Conservation (phyloP, 1,140 invertebrate genomes). For the Ruditapes philippinarum region DNA sequence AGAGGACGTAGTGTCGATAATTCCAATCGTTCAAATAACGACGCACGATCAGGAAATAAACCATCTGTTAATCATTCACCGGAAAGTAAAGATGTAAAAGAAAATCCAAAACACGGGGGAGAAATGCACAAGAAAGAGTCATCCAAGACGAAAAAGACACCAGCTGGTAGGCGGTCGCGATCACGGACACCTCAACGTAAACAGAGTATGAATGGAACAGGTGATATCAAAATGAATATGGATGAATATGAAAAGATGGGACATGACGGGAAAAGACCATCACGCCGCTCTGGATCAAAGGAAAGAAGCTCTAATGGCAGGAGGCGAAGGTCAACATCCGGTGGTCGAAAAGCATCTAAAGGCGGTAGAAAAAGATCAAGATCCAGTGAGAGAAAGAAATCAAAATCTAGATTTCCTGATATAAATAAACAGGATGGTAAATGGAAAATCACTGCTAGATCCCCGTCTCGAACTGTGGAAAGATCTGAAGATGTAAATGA, state of each 20-base stretch:
- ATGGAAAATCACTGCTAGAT: constrained; percentile 1
- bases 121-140: not conserved
- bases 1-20: not conserved
- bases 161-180: not conserved
- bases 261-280: constrained; percentile 16
- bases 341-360: constrained; percentile 3
- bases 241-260: constrained; percentile 40
- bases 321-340: constrained; percentile 2
- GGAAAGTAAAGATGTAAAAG: not conserved
- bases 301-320: not conserved
- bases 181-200: constrained; percentile 20
- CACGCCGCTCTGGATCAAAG: not conserved
- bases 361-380: constrained; percentile 18
- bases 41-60: not conserved
- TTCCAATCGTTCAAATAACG: constrained; percentile 2
- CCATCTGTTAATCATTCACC: not conserved
- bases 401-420: constrained; percentile 59
- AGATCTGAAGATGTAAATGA: not conserved
- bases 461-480: not conserved
- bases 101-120: not conserved
- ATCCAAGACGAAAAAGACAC: not conserved
- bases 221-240: constrained; percentile 47
- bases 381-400: constrained; percentile 14
- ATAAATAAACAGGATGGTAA: constrained; percentile 40
- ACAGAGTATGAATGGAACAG: constrained; percentile 6